Conservation (phyloP, 2,888 invertebrate genomes). For the Lasioglossum villosulum region DNA sequence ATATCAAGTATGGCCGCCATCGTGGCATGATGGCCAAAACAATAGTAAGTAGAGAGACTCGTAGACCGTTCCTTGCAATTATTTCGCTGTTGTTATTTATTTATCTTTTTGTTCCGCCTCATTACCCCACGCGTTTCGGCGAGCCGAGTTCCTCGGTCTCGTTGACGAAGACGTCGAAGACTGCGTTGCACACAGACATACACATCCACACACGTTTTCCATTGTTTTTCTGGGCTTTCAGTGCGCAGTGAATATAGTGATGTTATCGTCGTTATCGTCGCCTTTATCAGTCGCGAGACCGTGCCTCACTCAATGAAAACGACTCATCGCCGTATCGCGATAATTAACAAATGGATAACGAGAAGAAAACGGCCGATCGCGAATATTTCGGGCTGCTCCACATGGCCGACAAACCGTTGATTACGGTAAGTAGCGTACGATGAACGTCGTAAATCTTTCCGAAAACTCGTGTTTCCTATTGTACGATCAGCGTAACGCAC, state of each 20-base stretch:
- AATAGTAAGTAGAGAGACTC: conserved; percentile 81
- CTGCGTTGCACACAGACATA: not conserved
- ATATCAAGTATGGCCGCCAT: conserved; percentile 85
- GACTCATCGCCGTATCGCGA: conserved; percentile 33
- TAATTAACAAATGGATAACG: conserved; percentile 70
- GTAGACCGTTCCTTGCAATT: conserved; percentile 52
- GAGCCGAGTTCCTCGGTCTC: not conserved
- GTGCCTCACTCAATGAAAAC: conserved; percentile 51
- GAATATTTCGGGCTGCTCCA: conserved; percentile 50
- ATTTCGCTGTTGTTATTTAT: conserved; percentile 31
- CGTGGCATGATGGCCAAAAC: conserved; percentile 84
- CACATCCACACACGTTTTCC: not conserved
- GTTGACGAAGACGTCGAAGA: not conserved
- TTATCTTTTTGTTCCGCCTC: conserved; percentile 27
- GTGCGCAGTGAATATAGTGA: conserved; percentile 73
- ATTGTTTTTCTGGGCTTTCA: conserved; percentile 62
- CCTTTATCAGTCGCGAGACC: conserved; percentile 62
- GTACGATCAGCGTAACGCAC: not conserved
- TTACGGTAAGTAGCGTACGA: conserved; percentile 60
- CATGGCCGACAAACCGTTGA: conserved; percentile 51
- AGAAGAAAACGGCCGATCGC: conserved; percentile 39
- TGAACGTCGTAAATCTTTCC: not conserved
- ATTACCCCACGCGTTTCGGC: not conserved
- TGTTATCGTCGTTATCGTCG: conserved; percentile 70
- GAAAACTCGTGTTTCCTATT: no score